phyloP scores from a whole-genome alignment of 92 coral and sea anemone species.

The Palythoa grandiflora region DNA sequence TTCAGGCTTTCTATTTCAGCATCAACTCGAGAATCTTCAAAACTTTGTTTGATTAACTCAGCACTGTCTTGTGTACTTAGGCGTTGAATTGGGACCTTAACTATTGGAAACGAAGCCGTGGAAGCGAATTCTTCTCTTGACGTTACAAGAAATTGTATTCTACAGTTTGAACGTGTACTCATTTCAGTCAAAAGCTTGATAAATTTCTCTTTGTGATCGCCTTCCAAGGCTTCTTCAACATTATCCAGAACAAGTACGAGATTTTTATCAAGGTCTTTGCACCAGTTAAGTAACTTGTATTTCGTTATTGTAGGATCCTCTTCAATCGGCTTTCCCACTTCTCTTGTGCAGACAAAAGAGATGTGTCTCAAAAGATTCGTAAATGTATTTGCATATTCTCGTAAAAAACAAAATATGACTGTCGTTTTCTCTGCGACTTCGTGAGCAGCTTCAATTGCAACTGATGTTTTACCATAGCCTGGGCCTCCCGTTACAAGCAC shows the following conservation, averaged over 20 bases:
- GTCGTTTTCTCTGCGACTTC: neutral
- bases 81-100: neutral
- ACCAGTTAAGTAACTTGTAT: conserved; percentile 56
- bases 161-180: conserved; percentile 40
- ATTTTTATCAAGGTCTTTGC: conserved; percentile 21
- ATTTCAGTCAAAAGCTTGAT: conserved; percentile 24
- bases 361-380: neutral
- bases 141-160: conserved; percentile 43
- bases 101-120: neutral
- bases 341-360: conserved; percentile 40
- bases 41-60: neutral
- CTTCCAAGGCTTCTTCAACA: conserved; percentile 46
- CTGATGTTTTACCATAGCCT: conserved; percentile 60
- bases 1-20: neutral
- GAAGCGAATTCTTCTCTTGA: conserved; percentile 32
- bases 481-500: conserved; percentile 63
- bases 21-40: neutral
- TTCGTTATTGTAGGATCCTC: conserved; percentile 42
- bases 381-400: conserved; percentile 6
- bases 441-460: conserved; percentile 45
- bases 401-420: neutral
- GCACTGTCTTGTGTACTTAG: neutral
- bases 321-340: conserved; percentile 3
- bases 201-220: conserved; percentile 6
- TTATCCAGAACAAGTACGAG: conserved; percentile 50